Percentiles rank a stretch among this genome's conserved stretches.
Conservation (phyloP, 2,888 invertebrate species). For the Drosophila algonquin region DNA sequence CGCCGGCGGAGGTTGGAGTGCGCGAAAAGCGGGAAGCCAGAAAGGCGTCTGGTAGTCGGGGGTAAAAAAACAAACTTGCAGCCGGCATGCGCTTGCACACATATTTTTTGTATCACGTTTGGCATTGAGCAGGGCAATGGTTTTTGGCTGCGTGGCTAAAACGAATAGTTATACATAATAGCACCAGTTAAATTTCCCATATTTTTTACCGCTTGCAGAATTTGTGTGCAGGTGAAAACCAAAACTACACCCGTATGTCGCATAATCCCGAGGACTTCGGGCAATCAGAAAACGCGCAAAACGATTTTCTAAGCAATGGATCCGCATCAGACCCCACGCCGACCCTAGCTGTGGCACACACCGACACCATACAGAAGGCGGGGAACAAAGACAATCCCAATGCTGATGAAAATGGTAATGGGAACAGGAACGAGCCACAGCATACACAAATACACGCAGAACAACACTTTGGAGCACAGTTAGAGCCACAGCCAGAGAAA, state of each 20-base stretch:
- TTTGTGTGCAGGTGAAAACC: slow-evolving; percentile 1
- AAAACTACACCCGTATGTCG: not conserved
- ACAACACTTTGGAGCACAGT: not conserved
- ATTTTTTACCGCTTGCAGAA: not conserved
- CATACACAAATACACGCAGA: not conserved
- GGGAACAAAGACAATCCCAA: too few relatives aligned
- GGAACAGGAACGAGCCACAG: not conserved
- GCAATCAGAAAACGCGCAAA: not conserved
- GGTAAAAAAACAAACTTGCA: not conserved
- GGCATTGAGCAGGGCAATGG: too few relatives aligned
- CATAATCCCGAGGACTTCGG: not conserved
- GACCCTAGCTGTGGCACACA: not conserved
- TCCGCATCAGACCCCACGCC: not conserved
- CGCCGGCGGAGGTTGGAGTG: not conserved
- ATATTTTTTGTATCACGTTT: not conserved
- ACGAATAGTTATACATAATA: too few relatives aligned
- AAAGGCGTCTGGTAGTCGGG: not conserved
- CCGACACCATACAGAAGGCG: not conserved
- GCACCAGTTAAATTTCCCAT: not conserved
- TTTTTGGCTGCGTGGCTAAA: not conserved
- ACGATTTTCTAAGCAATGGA: not conserved
- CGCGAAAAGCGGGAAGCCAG: not conserved
- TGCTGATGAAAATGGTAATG: too few relatives aligned
- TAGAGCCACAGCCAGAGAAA: not conserved
- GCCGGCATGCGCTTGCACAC: not conserved